Evolutionary conservation across 30 jellyfish, hydroid and myxozoan species (phyloP).

Genomic region (Rhopilema esculentum): DNA sequence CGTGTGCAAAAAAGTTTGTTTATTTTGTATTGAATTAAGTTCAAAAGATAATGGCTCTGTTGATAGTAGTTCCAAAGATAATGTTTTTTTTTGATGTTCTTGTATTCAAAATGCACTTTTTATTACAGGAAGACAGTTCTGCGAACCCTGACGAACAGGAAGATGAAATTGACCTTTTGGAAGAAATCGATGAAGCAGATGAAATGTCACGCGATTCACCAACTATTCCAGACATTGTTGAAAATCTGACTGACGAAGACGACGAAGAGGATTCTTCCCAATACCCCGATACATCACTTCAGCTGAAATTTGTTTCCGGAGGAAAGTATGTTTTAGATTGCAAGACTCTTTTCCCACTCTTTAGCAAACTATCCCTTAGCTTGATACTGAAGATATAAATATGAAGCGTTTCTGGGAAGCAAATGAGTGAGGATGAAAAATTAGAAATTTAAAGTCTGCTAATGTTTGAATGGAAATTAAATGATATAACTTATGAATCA

Average conservation of each 20-base stretch:
- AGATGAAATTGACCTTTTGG: constrained; percentile 35
- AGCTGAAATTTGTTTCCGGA: constrained; percentile 88
- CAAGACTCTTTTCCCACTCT: background rate
- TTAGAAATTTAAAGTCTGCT: no score
- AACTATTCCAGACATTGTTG: background rate
- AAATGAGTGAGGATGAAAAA: no score
- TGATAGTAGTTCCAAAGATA: no score
- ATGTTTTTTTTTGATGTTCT: background rate
- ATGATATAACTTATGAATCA: no score
- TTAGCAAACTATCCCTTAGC: background rate
- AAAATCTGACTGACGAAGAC: constrained; percentile 6
- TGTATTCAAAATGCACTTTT: background rate
- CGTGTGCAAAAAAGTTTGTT: no score
- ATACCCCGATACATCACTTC: constrained; percentile 90
- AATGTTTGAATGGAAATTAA: background rate
- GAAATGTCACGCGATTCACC: background rate
- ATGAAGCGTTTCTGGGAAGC: no score
- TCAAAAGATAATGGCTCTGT: no score
- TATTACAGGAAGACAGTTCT: constrained; percentile 12
- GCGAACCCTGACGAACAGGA: constrained; percentile 33
- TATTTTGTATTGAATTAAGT: no score
- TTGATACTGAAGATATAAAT: no score
- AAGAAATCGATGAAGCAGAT: background rate
- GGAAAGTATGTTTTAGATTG: constrained; percentile 66
- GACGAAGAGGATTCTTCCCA: constrained; percentile 11